Percentiles rank a stretch among this genome's conserved stretches.
Conservation (phyloP, 2,888 invertebrate species). For the Drosophila helvetica region DNA sequence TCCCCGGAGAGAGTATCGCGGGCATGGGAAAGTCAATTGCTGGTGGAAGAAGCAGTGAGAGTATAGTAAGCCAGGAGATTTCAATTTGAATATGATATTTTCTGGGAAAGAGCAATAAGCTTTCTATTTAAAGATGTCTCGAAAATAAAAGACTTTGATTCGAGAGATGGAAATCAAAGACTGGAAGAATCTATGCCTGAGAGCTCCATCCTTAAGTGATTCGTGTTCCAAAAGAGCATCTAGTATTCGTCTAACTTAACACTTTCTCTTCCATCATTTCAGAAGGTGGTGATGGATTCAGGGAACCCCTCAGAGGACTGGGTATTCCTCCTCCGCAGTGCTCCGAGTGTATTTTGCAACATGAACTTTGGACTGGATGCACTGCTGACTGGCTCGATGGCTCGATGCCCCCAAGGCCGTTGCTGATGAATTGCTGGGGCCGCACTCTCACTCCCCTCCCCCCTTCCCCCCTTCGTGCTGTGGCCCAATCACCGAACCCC, state of each 20-base stretch:
- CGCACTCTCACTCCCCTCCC: conserved; percentile 14
- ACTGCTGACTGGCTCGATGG: conserved; percentile 17
- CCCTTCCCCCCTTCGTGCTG: conserved; percentile 20
- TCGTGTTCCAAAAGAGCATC: neutral
- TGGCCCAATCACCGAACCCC: conserved; percentile 47
- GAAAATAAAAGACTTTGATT: no score
- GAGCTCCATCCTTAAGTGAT: no score
- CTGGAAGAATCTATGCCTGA: no score
- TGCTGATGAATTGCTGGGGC: conserved; percentile 66
- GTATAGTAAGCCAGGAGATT: no score
- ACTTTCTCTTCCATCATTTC: neutral
- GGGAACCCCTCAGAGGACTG: neutral
- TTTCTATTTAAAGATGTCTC: no score
- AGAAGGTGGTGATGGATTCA: neutral
- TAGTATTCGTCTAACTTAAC: neutral
- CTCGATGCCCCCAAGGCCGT: conserved; percentile 69
- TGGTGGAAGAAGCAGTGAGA: neutral
- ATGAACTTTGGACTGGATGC: conserved; percentile 47
- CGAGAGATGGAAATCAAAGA: no score
- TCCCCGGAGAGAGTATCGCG: conserved; percentile 11
- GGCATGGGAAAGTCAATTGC: neutral
- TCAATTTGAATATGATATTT: no score
- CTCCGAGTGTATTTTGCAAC: conserved; percentile 60
- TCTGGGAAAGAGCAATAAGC: no score
- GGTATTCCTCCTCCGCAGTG: neutral